These are phyloP conservation scores for Chlamydotis undulata DNA, from an alignment of 2,113 vertebrate genomes.

Conservation along the genomic window DNA sequence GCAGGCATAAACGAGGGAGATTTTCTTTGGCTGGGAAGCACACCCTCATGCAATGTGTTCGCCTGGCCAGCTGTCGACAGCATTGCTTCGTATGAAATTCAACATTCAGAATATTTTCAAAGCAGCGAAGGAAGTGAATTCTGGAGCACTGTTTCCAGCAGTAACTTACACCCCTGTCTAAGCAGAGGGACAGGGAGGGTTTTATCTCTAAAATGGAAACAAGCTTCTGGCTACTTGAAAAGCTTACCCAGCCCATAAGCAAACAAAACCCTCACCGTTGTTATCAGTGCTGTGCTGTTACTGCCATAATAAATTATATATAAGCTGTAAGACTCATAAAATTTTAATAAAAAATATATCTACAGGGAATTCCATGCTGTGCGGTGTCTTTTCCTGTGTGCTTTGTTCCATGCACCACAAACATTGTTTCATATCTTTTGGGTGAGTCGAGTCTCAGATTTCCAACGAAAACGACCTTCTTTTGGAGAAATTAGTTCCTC, in stretches of 20 bases:
- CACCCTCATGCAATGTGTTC: conserved; percentile 38
- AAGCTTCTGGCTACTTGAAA: background rate
- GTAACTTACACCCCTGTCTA: background rate
- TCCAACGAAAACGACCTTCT: background rate
- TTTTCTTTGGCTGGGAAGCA: background rate
- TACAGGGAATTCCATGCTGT: background rate
- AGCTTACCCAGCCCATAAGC: background rate
- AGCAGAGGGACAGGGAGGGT: background rate
- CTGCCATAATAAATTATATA: background rate
- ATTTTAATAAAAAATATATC: background rate
- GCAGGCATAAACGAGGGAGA: background rate
- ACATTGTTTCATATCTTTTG: background rate
- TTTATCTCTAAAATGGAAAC: background rate
- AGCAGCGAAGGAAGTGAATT: background rate
- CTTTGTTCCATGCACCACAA: background rate
- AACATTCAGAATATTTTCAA: background rate
- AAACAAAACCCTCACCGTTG: background rate
- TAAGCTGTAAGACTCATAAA: background rate
- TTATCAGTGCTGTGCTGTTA: background rate
- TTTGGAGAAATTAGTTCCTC: background rate
- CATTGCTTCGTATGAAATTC: conserved; percentile 32
- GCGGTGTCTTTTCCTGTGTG: background rate
- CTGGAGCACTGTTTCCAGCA: background rate
- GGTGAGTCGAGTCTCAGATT: background rate
- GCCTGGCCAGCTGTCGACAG: conserved; percentile 57